Base-by-base conservation (phyloP, 2,888 invertebrate species). In the Drosophila ustulata region DNA sequence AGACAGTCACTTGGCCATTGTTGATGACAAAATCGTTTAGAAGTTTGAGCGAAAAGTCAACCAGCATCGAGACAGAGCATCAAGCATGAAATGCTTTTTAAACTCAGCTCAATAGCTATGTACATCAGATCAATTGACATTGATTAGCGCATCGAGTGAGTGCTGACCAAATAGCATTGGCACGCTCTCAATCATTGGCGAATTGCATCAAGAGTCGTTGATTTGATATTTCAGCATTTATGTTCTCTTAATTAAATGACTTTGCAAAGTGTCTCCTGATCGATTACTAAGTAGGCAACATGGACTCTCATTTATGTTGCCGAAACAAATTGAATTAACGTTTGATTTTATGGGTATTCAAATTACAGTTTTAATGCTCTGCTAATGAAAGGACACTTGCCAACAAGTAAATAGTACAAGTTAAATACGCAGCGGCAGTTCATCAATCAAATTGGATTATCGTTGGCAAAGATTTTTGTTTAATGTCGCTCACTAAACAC, bases 221-320 rank as follows among this genome's bases (percentile, higher is more conserved):
- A 18, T 9, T 11, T 3, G 7, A 34, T 32, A 37, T 25, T 1
- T 25, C 3, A 8, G 13, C 37, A 37, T 37, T 37, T 11, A 37
- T 37, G 11, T 11, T 5, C 11, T 8, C n/a, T 13, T 9, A 52
- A 52, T 26, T 39, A 28, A 26, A 39, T 9, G 26, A 18, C 13
- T 26, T 4, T 7, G 23, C 2, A 25, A 30, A 3, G 23, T 23
- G 4, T 49, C 18, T 5, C 9, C 2, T 5, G 37, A 28, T 49
- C 28, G 11, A 28, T 37, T 49, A 58, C 58, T 46, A 87, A 80
- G 71, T 83, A 75, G 71, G 81, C 78, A 84, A 66, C 43, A 18
- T 18, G 18, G 23, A 47, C 52, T 26, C 34, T 64, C 61, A 37
- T 23, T 8, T 46, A 28, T 41, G 18, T 30, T 6, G 13, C 7